Conservation (phyloP, 2,888 invertebrate species). For the Eupithecia insigniata region DNA sequence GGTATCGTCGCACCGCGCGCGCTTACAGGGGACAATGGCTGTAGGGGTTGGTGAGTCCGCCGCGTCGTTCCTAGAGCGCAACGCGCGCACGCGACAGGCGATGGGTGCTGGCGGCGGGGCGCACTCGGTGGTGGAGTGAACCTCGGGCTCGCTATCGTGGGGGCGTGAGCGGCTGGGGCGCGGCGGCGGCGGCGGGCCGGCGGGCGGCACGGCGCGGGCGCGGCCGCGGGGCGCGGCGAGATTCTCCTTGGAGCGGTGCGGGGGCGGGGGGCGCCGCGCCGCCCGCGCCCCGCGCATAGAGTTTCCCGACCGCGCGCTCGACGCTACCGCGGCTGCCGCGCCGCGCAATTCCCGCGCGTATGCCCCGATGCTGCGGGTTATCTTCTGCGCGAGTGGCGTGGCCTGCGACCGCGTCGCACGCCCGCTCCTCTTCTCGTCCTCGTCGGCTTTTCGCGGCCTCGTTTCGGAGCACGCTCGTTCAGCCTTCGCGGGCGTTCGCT, state of each 20-base stretch:
- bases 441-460: conserved; percentile 39
- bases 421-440: conserved; percentile 42
- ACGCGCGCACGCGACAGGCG: conserved; percentile 46
- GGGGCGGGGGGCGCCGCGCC: conserved; percentile 71
- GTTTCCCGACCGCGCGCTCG: conserved; percentile 70
- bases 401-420: conserved; percentile 56
- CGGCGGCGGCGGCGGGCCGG: conserved; percentile 59
- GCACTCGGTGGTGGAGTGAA: conserved; percentile 65
- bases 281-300: conserved; percentile 74
- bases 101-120: conserved; percentile 43
- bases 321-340: conserved; percentile 54
- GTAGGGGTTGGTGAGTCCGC: conserved; percentile 28
- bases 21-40: conserved; percentile 43
- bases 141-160: conserved; percentile 52
- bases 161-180: conserved; percentile 47
- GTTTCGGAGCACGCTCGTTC: conserved; percentile 39
- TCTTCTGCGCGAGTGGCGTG: conserved; percentile 58
- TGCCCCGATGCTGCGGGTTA: conserved; percentile 59
- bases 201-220: conserved; percentile 66
- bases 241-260: conserved; percentile 79
- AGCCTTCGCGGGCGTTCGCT: conserved; percentile 30
- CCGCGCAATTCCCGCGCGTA: conserved; percentile 61
- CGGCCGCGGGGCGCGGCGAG: conserved; percentile 66
- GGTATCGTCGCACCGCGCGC: conserved; percentile 45
- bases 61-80: conserved; percentile 62